phyloP scores from a whole-genome alignment of 2,797 vertebrate species.

The Peromyscus melanophrys region DNA sequence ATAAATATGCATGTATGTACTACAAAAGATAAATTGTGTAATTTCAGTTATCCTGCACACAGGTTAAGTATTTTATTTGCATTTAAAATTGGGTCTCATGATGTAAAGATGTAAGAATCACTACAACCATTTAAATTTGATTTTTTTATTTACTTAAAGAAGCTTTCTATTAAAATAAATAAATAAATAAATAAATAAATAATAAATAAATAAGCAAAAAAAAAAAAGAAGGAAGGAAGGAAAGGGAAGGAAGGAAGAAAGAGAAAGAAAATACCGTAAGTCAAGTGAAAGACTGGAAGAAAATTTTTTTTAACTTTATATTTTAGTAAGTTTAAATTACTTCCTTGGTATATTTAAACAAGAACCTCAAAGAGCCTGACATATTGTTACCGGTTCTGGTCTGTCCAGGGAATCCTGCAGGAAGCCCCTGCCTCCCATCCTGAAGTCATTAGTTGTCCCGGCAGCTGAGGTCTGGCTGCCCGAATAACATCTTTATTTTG shows the following conservation, averaged over 20 bases:
- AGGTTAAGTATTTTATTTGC: conserved; percentile 4
- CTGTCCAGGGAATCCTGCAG: conserved; percentile 44
- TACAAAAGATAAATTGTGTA: conserved; percentile 41
- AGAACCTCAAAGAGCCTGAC: not conserved
- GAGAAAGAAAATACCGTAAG: not conserved
- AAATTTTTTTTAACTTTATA: not conserved
- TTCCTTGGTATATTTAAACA: conserved; percentile 41
- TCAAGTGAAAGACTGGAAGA: conserved; percentile 37
- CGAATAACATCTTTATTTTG: conserved; percentile 71
- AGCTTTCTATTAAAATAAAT: not conserved
- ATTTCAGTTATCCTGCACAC: not conserved
- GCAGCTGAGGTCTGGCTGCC: conserved; percentile 70
- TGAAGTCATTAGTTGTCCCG: conserved; percentile 66
- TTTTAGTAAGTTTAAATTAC: conserved; percentile 11
- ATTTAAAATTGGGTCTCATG: conserved; percentile 26
- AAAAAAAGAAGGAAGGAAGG: too few relatives aligned
- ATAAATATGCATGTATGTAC: not conserved
- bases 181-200: not conserved
- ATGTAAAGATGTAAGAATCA: conserved; percentile 49
- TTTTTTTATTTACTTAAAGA: conserved; percentile 23
- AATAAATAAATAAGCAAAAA: conserved; percentile 5
- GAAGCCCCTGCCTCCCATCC: conserved; percentile 73
- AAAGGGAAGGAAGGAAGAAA: too few relatives aligned
- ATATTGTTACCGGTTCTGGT: conserved; percentile 17
- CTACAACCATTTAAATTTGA: not conserved